These are phyloP conservation scores for Apocheima hispidaria DNA, from an alignment of 2,888 invertebrate genomes.

Conservation along the genomic window DNA sequence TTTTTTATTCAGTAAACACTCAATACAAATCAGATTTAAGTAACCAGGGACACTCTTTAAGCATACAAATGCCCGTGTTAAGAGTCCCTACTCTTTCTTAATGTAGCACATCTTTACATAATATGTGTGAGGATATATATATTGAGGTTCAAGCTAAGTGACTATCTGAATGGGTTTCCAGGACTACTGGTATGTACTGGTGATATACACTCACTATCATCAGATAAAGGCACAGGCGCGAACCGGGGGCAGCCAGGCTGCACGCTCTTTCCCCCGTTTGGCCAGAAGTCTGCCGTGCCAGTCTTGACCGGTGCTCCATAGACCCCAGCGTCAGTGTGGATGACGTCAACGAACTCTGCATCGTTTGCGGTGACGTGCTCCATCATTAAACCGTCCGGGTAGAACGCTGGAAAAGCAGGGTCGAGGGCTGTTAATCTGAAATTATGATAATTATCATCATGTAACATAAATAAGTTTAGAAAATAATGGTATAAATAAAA, in stretches of 20 bases:
- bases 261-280: constrained; percentile 85
- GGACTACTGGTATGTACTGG: background rate
- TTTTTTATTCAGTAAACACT: too few species aligned
- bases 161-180: background rate
- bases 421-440: constrained; percentile 86
- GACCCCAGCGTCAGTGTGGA: constrained; percentile 89
- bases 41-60: too few species aligned
- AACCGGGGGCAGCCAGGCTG: constrained; percentile 87
- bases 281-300: constrained; percentile 88
- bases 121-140: too few species aligned
- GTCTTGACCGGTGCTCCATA: constrained; percentile 86
- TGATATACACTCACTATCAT: constrained; percentile 71
- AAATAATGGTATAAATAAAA: background rate
- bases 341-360: constrained; percentile 88
- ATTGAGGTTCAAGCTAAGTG: too few species aligned
- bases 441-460: constrained; percentile 33
- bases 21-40: too few species aligned
- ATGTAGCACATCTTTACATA: too few species aligned
- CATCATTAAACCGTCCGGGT: constrained; percentile 79
- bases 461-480: background rate
- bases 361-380: constrained; percentile 82
- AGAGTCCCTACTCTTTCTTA: too few species aligned
- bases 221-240: constrained; percentile 80
- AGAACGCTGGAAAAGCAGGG: constrained; percentile 87
- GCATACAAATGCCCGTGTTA: too few species aligned